Base-by-base conservation (phyloP, 2,113 vertebrate species). In the Hirundichthys speculiger region DNA sequence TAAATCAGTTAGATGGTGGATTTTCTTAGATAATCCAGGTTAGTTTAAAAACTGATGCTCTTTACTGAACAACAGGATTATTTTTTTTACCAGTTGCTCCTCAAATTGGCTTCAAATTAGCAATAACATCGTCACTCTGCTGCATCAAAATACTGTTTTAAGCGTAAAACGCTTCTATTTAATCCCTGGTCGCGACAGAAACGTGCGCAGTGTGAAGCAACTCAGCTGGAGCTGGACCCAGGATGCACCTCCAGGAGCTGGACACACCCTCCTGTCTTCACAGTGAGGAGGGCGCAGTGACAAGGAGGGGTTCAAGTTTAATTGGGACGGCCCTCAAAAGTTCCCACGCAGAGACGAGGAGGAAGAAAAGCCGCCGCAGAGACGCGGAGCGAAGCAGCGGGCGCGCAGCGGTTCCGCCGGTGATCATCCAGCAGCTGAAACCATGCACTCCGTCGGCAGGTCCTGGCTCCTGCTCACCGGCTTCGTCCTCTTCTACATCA, bases 401-500 rank as follows among this genome's bases (percentile, higher is more conserved):
- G 19, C 20, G 47, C 18, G 1, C 40, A 16, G 48, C 59, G 18
- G 50, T 54, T 40, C 13, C 41, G n/a, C n/a, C 62, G 67, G 0
- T 7, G 0, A 3, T 40, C 18, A n/a, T 2, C 4, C 15, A n/a
- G 19, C n/a, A 21, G 2, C 2, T 63, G 30, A 34, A 5, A 77
- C 13, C 66, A 93, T 93, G 93, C 43, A 68, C 51, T 65, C 86
- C 1, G 59, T 38, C 0, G 62, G 64, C 59, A 92, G 57, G 80
- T 91, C 93, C 18, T 89, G 84, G 64, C 59, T 88, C 24, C 73
- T 93, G 60, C 83, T 93, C 0, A 20, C 61, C 8, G 86, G 82
- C 41, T 86, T 93, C 25, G 2, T 92, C 0, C 50, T 91, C 1
- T 86, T 90, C 3, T 96, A 95, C 50, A 7, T 92, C 50, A 70